These are phyloP conservation scores for Galaxias olidus DNA, from an alignment of 2,797 vertebrate genomes.

Conservation along the genomic window DNA sequence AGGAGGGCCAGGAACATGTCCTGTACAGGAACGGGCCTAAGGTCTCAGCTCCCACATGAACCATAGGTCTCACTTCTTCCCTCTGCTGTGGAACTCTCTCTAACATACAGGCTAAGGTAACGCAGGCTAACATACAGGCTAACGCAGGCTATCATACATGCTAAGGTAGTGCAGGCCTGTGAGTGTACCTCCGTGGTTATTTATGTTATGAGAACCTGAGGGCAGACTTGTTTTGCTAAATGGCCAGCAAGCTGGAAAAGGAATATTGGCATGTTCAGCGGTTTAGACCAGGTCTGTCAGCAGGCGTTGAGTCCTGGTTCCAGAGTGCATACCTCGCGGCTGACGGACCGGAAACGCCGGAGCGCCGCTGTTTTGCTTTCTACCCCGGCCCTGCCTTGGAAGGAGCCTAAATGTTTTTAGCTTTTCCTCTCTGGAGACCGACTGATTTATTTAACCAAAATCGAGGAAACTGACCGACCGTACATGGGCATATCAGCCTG, in stretches of 20 bases:
- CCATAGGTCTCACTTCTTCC: too few species aligned
- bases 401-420: constrained; percentile 70
- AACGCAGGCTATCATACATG: too few species aligned
- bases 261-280: background rate
- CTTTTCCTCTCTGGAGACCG: constrained; percentile 67
- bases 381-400: constrained; percentile 62
- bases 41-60: too few species aligned
- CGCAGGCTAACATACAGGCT: too few species aligned
- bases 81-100: too few species aligned
- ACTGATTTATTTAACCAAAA: constrained; percentile 74
- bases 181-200: too few species aligned
- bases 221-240: too few species aligned
- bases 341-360: constrained; percentile 46
- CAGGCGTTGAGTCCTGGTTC: background rate
- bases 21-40: background rate
- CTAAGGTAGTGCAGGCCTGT: too few species aligned
- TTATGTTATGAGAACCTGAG: too few species aligned
- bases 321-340: constrained; percentile 32
- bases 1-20: too few species aligned
- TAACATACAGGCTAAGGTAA: too few species aligned
- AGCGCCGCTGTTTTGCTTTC: constrained; percentile 66
- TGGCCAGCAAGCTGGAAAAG: background rate
- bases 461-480: constrained; percentile 66
- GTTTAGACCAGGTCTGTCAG: background rate
- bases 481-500: constrained; percentile 73